Base-by-base conservation (phyloP, 2,888 invertebrate genomes). In the Meliscaeva auricollis region DNA sequence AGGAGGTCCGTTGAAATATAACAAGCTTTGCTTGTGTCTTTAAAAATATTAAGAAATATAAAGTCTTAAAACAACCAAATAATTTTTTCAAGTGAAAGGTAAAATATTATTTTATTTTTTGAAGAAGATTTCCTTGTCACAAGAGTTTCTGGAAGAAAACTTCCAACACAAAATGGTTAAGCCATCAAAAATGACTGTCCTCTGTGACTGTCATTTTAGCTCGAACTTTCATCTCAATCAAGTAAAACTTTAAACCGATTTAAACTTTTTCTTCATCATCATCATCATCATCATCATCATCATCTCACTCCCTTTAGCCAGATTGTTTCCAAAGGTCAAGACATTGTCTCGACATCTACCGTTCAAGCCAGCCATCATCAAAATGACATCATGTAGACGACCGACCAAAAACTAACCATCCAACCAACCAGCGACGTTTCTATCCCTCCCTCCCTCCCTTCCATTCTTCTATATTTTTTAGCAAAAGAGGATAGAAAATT, bases 291-390 rank as follows among this genome's bases (percentile, higher is more conserved):
- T 13, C 17, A 26, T 38, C 50, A 30, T 50, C 32, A 26, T 26
- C 26, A 26, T 26, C 26, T 60, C 56, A 62, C 44, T 64, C 46
- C 64, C 46, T 64, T 30, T 17, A 46, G 66, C n/a, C 46, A 50
- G 66, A 66, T 66, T 66, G 66, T 66, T 66, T 50, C 50, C 64
- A 60, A 77, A 82, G 77, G 72, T 77, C 72, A 83, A 83, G 73
- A 73, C 77, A 83, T 66, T 82, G 77, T 73, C 82, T 82, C 68
- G 77, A 77, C 73, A 81, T 66, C 48, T 41, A 20, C 64, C 68
- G 62, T 68, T 80, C 68, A 54, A 80, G 74, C 80, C 38, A 80
- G 38, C 54, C 70, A 66, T 70, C 75, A 66, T 76, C 81, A 58
- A 52, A 72, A 76, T 38, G 72, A 82, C 75, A 76, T 82, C 66